Percentiles rank a stretch among this genome's conserved stretches.
Conservation (phyloP, 2,888 invertebrate genomes). For the Apamea anceps region DNA sequence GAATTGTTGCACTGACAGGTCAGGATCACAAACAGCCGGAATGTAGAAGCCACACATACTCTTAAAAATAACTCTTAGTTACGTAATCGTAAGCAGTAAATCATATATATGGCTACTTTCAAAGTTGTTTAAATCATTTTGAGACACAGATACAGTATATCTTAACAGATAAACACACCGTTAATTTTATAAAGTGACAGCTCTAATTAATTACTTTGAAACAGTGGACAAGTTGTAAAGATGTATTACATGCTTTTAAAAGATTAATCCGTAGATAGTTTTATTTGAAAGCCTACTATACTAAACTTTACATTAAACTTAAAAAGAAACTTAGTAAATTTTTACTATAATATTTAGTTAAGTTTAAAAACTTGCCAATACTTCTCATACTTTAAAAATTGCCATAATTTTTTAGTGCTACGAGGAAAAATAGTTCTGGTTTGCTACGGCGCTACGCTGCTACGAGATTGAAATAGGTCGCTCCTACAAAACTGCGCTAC, state of each 20-base stretch:
- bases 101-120: background rate
- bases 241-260: no score
- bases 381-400: background rate
- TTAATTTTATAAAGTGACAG: slow-evolving; percentile 2
- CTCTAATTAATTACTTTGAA: slow-evolving; percentile 5
- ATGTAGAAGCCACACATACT: background rate
- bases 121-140: slow-evolving; percentile 4
- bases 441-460: slow-evolving; percentile 43
- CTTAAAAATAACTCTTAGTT: background rate
- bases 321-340: background rate
- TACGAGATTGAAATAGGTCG: slow-evolving; percentile 48
- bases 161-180: slow-evolving; percentile 1
- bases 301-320: background rate
- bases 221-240: background rate
- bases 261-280: background rate
- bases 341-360: background rate
- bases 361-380: background rate
- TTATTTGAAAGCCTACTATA: background rate
- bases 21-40: background rate
- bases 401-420: background rate
- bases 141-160: background rate
- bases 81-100: background rate
- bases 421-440: background rate
- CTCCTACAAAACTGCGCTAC: slow-evolving; percentile 11
- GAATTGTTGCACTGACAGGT: no score